Evolutionary conservation across 2,888 invertebrate genomes (phyloP), one percentile per base, ranked within the genome.

Genomic region (Ormyrus rosae): DNA sequence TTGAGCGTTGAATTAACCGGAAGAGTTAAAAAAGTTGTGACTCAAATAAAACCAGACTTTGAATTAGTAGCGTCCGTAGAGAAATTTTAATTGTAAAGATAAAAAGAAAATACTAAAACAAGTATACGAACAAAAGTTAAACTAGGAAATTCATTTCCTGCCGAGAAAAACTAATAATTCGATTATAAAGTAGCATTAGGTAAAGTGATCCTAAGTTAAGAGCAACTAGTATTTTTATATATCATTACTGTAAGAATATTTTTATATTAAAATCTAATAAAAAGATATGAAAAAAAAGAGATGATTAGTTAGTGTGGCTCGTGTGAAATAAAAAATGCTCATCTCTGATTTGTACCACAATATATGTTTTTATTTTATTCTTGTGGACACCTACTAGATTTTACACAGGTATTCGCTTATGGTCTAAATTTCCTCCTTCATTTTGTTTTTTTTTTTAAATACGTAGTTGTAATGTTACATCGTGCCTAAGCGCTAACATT

Each of bases 1-100:
- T 92, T 93, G n/a, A 88, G 91, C 3, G 94, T 96, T 60, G 96
- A 96, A 86, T 81, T 82, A 45, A 86, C 84, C 0, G 88, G 87
- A 2, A 81, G 81, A 48, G 83, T 86, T 0, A 84, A 83, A 8
- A 85, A 82, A 83, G 78, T 83, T 48, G 51, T 82, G 8, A 64
- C 83, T 1, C 67, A 76, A 34, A 78, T 82, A 6, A 89, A 89
- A 78, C 84, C 88, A 1, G 87, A 90, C 70, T 89, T 90, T 72
- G 88, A 90, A 78, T 82, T 90, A n/a, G 89, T 90, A 4, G 83
- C 84, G 9, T 81, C 83, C 1, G 11, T 51, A 9, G 83, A 83
- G 51, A 84, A 83, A 60, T 80, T 61, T 81, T 74, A 77, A 75
- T 51, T 68, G 48, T 48, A 13, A 46, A 19, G 60, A 71, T 4